phyloP scores from a whole-genome alignment of 2,888 invertebrate species.

The Branchellion lobata region DNA sequence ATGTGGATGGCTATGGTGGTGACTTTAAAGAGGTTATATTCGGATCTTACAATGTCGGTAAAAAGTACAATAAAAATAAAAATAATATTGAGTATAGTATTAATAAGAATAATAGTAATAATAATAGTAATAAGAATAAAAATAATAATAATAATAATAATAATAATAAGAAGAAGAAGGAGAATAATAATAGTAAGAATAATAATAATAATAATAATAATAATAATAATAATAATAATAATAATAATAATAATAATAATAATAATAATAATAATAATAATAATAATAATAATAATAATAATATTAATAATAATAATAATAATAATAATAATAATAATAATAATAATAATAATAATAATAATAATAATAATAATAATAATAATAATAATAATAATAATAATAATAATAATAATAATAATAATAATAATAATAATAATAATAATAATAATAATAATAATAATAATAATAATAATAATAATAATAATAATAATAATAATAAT shows the following conservation, averaged over 20 bases:
- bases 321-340: neutral
- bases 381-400: too few species aligned
- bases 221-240: neutral
- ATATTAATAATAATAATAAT: neutral
- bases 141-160: conserved; percentile 4
- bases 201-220: neutral
- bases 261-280: neutral
- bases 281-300: neutral
- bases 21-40: too few species aligned
- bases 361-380: neutral
- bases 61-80: conserved; percentile 12
- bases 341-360: neutral
- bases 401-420: too few species aligned
- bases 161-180: neutral
- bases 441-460: too few species aligned
- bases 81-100: neutral
- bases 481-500: neutral
- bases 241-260: neutral
- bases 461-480: too few species aligned
- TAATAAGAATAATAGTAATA: neutral
- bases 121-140: neutral
- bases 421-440: too few species aligned
- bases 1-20: neutral
- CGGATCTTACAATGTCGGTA: too few species aligned
- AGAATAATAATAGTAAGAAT: neutral